These are phyloP conservation scores for Odocoileus hemionus DNA, from an alignment of 2,113 vertebrate species.

Conservation along the genomic window DNA sequence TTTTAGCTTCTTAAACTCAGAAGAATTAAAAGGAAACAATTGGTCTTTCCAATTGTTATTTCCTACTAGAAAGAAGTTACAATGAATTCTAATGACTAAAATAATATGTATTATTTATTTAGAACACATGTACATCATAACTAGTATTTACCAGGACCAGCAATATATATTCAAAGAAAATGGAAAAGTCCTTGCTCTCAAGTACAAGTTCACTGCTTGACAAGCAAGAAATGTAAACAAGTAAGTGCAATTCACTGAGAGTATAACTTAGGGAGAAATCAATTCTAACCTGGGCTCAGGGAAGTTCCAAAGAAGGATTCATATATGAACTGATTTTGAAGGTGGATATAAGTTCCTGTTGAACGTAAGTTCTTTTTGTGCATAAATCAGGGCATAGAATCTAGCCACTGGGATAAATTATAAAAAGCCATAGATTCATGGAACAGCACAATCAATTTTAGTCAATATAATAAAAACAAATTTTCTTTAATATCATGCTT, in stretches of 20 bases:
- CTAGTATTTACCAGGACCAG: not conserved
- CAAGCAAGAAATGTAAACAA: not conserved
- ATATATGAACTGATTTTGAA: constrained; percentile 23
- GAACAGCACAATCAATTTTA: not conserved
- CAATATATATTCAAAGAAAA: not conserved
- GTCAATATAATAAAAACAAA: not conserved
- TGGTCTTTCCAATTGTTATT: not conserved
- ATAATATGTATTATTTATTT: not conserved
- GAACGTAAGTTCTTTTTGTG: not conserved
- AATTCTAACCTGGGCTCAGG: not conserved
- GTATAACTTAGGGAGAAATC: not conserved
- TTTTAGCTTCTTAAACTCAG: constrained; percentile 1
- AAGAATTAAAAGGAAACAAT: not conserved
- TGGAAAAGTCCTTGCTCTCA: not conserved
- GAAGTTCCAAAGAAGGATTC: not conserved
- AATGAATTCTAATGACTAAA: not conserved
- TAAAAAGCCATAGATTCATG: not conserved
- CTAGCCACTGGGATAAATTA: not conserved
- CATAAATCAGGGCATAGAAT: not conserved
- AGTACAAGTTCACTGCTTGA: not conserved
- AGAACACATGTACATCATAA: not conserved
- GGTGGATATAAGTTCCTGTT: not conserved
- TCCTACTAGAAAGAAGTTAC: not conserved
- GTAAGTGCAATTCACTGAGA: not conserved
- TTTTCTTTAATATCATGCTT: not conserved